These are phyloP conservation scores for Psophia crepitans DNA, from an alignment of 2,113 vertebrate genomes.

Conservation along the genomic window DNA sequence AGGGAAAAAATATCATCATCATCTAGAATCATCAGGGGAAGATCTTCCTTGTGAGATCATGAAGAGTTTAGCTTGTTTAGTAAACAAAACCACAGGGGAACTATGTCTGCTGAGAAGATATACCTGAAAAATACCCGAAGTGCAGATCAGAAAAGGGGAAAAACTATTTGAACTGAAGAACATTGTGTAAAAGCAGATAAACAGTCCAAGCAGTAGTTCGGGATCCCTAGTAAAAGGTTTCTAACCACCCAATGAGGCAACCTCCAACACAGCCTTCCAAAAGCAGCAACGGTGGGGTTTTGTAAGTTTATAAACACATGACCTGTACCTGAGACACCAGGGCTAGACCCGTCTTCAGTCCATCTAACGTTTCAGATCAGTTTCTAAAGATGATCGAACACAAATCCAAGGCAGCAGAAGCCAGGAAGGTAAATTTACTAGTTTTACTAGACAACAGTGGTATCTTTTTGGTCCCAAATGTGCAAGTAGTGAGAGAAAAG, in stretches of 20 bases:
- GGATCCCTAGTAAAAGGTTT: not conserved
- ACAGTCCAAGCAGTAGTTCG: not conserved
- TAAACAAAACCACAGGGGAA: not conserved
- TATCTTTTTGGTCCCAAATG: not conserved
- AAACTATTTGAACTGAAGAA: not conserved
- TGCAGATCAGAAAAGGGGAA: not conserved
- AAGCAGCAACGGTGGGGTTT: not conserved
- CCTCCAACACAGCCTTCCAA: not conserved
- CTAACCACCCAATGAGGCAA: not conserved
- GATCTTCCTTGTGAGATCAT: not conserved
- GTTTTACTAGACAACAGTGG: not conserved
- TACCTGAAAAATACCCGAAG: not conserved
- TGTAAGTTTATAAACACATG: not conserved
- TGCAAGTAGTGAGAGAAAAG: not conserved
- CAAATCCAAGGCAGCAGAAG: not conserved
- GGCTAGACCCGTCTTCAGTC: not conserved
- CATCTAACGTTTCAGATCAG: not conserved
- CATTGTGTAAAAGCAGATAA: not conserved
- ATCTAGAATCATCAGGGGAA: not conserved
- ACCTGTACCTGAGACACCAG: not conserved
- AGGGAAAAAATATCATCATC: rapidly evolving
- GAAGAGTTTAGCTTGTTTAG: not conserved
- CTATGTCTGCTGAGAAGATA: not conserved
- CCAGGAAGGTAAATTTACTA: not conserved
- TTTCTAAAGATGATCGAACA: not conserved